phyloP scores from a whole-genome alignment of 2,888 invertebrate genomes.

The Pomacea canaliculata region DNA sequence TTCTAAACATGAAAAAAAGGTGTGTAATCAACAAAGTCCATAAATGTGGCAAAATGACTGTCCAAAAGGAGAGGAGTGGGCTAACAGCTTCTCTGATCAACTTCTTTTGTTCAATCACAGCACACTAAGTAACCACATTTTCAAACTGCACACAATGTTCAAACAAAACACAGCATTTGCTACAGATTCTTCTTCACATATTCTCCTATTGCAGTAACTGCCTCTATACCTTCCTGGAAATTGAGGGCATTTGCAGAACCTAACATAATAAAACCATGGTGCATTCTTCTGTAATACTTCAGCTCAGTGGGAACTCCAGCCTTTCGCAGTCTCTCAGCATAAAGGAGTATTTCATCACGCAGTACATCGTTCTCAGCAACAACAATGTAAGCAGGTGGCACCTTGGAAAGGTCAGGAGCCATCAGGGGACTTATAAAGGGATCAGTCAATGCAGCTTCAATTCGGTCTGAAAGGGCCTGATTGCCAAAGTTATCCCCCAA shows the following conservation, averaged over 20 bases:
- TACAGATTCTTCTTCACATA: constrained; percentile 12
- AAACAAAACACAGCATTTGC: not conserved
- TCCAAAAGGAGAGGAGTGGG: no score
- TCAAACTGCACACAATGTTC: not conserved
- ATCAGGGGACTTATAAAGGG: constrained; percentile 9
- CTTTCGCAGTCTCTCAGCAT: constrained; percentile 11
- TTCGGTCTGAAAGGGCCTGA: not conserved
- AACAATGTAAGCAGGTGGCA: constrained; percentile 9
- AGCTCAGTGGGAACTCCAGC: constrained; percentile 11
- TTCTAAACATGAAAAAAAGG: no score
- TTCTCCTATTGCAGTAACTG: not conserved
- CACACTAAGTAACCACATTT: not conserved
- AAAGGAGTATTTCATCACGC: constrained; percentile 6
- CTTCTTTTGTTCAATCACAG: no score
- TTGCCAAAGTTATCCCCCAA: not conserved
- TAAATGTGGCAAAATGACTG: no score
- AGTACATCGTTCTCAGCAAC: constrained; percentile 6
- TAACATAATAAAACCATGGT: constrained; percentile 1
- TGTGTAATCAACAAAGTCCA: no score
- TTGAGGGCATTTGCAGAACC: not conserved
- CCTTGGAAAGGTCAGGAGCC: constrained; percentile 9
- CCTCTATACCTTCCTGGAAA: not conserved
- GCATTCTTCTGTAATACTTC: not conserved
- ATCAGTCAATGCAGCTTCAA: not conserved
- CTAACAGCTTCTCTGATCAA: no score